Conservation (phyloP, 2,797 vertebrate species). For the Lacerta bilineata region DNA sequence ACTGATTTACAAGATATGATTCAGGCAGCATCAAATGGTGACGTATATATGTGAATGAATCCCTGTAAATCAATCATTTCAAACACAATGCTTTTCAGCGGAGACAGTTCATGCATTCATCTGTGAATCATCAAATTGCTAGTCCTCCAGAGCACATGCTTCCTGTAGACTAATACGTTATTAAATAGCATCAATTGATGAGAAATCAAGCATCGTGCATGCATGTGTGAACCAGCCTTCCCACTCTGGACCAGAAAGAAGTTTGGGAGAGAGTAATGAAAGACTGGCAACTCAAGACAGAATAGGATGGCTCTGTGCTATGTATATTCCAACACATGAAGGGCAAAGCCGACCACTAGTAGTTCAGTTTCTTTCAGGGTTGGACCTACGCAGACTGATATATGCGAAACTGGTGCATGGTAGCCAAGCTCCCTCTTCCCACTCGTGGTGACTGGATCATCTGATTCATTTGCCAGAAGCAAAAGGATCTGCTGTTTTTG, state of each 20-base stretch:
- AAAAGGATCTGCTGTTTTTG: background rate
- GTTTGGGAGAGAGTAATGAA: background rate
- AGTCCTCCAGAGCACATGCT: background rate
- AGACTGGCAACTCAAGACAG: background rate
- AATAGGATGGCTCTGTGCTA: background rate
- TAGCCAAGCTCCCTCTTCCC: too few species aligned
- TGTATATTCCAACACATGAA: too few species aligned
- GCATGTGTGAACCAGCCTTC: background rate
- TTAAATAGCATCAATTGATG: constrained; percentile 3
- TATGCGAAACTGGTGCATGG: background rate
- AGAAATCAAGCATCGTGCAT: background rate
- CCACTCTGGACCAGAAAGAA: background rate
- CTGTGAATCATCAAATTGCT: background rate
- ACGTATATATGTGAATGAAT: background rate
- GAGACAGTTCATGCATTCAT: background rate
- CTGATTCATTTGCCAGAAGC: background rate
- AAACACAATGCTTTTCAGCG: background rate
- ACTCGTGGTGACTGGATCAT: background rate
- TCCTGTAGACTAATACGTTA: background rate
- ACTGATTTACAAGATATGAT: background rate
- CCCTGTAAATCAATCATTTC: background rate
- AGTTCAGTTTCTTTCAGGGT: background rate
- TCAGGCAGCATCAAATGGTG: background rate
- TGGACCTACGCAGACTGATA: background rate
- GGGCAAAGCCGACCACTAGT: background rate